Evolutionary conservation across 2,797 vertebrate species (phyloP).

Genomic region (Chaunax sp.): DNA sequence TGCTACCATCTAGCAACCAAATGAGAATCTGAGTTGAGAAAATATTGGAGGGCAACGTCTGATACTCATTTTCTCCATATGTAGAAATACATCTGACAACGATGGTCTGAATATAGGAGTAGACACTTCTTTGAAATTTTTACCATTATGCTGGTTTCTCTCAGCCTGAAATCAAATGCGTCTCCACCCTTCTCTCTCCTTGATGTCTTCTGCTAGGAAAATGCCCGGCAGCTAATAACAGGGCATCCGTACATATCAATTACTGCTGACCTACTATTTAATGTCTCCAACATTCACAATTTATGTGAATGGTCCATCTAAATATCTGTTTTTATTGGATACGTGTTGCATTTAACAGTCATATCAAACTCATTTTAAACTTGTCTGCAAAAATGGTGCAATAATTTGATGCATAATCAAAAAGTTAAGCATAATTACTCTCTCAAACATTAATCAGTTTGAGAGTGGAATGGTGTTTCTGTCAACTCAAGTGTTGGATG

Average conservation of each 20-base stretch:
- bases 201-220: slow-evolving; percentile 37
- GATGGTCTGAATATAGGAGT: not conserved
- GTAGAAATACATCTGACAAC: not conserved
- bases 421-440: not conserved
- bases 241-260: slow-evolving; percentile 37
- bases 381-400: not conserved
- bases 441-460: not conserved
- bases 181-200: slow-evolving; percentile 32
- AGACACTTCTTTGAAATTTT: slow-evolving; percentile 13
- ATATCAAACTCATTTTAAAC: not conserved
- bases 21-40: not conserved
- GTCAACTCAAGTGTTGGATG: slow-evolving; percentile 10
- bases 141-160: slow-evolving; percentile 27
- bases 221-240: slow-evolving; percentile 42
- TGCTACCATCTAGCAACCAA: not conserved
- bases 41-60: not conserved
- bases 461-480: slow-evolving; percentile 18
- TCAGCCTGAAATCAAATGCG: slow-evolving; percentile 38
- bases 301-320: not conserved
- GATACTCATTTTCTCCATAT: slow-evolving; percentile 1
- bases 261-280: slow-evolving; percentile 33
- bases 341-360: not conserved
- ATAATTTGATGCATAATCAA: not conserved
- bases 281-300: slow-evolving; percentile 1
- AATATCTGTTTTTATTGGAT: not conserved